These are phyloP conservation scores for Drosophila repletoides DNA, from an alignment of 1,140 invertebrate species.

Conservation along the genomic window DNA sequence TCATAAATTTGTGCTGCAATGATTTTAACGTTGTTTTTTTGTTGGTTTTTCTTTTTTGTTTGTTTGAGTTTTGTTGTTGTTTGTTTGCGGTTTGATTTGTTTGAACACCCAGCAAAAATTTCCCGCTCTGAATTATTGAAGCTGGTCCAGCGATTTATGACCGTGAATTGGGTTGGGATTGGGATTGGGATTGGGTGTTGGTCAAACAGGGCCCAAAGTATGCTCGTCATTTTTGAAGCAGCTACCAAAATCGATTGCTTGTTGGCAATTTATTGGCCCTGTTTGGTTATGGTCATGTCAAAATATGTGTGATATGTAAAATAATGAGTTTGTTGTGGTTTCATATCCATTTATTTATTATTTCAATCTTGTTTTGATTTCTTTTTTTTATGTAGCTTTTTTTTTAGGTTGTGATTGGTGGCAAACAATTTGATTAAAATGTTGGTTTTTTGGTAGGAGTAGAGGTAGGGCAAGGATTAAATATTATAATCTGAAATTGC, in stretches of 20 bases:
- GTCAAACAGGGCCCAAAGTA: no score
- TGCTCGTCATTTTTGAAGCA: constrained; percentile 16
- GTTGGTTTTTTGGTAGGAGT: background rate
- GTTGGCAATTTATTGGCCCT: constrained; percentile 67
- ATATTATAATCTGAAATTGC: background rate
- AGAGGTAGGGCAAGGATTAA: no score
- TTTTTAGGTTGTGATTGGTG: background rate
- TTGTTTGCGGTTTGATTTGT: constrained; percentile 45
- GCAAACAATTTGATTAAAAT: constrained; percentile 2
- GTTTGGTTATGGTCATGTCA: constrained; percentile 76
- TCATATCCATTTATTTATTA: constrained; percentile 46
- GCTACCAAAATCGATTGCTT: constrained; percentile 60
- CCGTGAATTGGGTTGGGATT: constrained; percentile 29
- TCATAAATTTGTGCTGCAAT: constrained; percentile 72
- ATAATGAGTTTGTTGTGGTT: constrained; percentile 78
- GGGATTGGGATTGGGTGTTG: no score
- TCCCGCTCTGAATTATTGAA: constrained; percentile 63
- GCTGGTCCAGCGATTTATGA: constrained; percentile 67
- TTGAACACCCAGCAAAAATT: constrained; percentile 52
- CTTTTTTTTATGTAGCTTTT: background rate
- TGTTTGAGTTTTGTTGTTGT: constrained; percentile 3
- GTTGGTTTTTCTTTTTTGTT: constrained; percentile 22
- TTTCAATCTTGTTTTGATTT: constrained; percentile 15
- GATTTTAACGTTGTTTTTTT: constrained; percentile 71
- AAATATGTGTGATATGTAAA: constrained; percentile 78